Percentiles rank a stretch among this genome's conserved stretches.
Evolutionary conservation across 2,888 invertebrate species (phyloP).

Genomic region (Amphipyra berbera): DNA sequence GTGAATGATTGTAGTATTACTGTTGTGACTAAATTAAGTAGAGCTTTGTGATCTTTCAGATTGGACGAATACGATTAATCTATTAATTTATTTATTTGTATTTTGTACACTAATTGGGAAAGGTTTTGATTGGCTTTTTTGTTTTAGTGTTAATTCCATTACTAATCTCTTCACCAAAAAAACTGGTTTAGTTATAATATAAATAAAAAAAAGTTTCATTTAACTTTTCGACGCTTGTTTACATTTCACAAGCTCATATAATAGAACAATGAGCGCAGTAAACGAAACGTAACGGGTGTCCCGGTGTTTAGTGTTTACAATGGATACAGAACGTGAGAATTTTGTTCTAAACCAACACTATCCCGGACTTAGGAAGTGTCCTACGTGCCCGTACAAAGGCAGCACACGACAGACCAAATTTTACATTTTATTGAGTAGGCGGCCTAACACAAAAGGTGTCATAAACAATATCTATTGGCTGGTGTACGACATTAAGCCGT

Average conservation of each 20-base stretch:
- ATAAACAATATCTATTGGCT: slow-evolving; percentile 80
- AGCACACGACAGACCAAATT: slow-evolving; percentile 73
- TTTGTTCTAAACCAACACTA: slow-evolving; percentile 79
- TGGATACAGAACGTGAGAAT: slow-evolving; percentile 86
- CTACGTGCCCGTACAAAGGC: slow-evolving; percentile 83
- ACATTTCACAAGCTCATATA: slow-evolving; percentile 81
- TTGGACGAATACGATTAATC: background rate
- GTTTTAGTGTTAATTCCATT: too few species aligned
- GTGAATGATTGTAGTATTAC: slow-evolving; percentile 19
- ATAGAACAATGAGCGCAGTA: slow-evolving; percentile 83
- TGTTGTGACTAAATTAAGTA: slow-evolving; percentile 4
- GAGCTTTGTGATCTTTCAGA: background rate
- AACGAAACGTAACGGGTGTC: slow-evolving; percentile 84
- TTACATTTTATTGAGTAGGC: slow-evolving; percentile 79
- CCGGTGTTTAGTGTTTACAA: slow-evolving; percentile 81
- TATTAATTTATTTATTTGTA: background rate
- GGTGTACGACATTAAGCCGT: slow-evolving; percentile 79
- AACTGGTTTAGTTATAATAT: slow-evolving; percentile 5
- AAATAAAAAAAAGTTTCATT: slow-evolving; percentile 67
- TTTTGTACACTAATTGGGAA: background rate
- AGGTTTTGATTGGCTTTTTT: background rate
- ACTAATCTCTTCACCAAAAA: slow-evolving; percentile 16
- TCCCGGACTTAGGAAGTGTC: slow-evolving; percentile 68
- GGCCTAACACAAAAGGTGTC: slow-evolving; percentile 80
- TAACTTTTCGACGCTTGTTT: slow-evolving; percentile 76